These are phyloP conservation scores for Drosophila chauvacae DNA, from an alignment of 1,140 invertebrate species.

Conservation along the genomic window DNA sequence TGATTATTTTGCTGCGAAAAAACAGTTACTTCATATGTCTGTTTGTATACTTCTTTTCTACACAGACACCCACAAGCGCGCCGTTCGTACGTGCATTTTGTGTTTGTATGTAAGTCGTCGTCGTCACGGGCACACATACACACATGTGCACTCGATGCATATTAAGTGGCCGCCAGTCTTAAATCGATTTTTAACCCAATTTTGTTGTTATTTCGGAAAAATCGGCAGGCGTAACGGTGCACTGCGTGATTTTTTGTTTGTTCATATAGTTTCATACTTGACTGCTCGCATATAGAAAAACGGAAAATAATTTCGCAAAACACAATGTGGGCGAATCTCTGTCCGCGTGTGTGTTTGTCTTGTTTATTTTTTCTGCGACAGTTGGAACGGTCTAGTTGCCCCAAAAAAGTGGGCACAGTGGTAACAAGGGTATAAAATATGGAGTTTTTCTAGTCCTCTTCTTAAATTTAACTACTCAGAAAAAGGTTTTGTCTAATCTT, in stretches of 20 bases:
- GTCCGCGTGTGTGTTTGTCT: constrained; percentile 24
- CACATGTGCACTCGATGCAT: constrained; percentile 56
- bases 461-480: background rate
- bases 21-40: constrained; percentile 63
- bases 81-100: constrained; percentile 52
- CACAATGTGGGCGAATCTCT: constrained; percentile 9
- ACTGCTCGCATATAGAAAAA: constrained; percentile 32
- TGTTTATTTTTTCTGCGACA: constrained; percentile 30
- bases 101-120: constrained; percentile 47
- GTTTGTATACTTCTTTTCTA: constrained; percentile 69
- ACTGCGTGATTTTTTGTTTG: constrained; percentile 24
- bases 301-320: constrained; percentile 25
- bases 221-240: constrained; percentile 21
- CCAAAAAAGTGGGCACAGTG: constrained; percentile 14
- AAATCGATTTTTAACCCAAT: constrained; percentile 77
- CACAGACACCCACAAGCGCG: constrained; percentile 65
- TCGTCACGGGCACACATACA: constrained; percentile 55
- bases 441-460: too few relatives aligned
- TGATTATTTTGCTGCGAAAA: constrained; percentile 43
- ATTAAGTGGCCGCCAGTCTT: constrained; percentile 58
- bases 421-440: background rate
- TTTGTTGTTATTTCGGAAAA: constrained; percentile 44
- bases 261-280: constrained; percentile 22
- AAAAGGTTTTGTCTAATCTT: background rate
- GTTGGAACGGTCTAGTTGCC: constrained; percentile 8